Evolutionary conservation across 1,140 invertebrate genomes (phyloP), one percentile per base, ranked within the genome.

Genomic region (Galleria mellonella): DNA sequence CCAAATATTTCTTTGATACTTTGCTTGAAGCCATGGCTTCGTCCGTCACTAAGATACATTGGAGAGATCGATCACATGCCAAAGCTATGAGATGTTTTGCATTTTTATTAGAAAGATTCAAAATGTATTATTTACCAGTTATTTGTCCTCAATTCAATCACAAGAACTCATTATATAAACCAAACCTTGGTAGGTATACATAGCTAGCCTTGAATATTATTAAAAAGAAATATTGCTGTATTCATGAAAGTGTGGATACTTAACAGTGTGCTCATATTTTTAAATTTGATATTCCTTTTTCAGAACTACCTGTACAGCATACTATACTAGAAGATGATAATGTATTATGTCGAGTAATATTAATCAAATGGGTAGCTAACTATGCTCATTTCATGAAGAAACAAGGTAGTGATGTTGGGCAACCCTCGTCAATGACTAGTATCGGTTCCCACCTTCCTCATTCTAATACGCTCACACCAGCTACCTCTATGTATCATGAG

Each of bases 41-140:
- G 27, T 89, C 95, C 65, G 91, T 97, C 2, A 92, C 93, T 1
- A 95, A 94, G 85, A 90, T 98, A 44, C 94, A 97, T 74, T 98
- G 97, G 97, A 91, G 92, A 52, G 96, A 98, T 66, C 92, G 94
- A 76, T 89, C 89, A 17, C 89, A 91, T 4, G 87, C 91, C 45
- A 94, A 94, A 74, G 90, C 93, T 48, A 89, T 89, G 83, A 91
- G 91, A 69, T 92, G 93, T 57, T 98, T 98, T 86, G 91, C 92
- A 32, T 99, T 98, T 88, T 86, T 99, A 43, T 90, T 99, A 73
- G 93, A 98, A 72, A 93, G 93, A 60, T 99, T 98, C 71, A 97
- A 97, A 86, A 86, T 91, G 31, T 94, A 94, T 70, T 99, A 98
- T 83, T 87, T 99, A 48, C 93, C 92, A 23, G 90, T 95, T 62